Evolutionary conservation across 1,140 invertebrate species (phyloP), one percentile per base, ranked within the genome.

Genomic region (Agraylea sexmaculata): DNA sequence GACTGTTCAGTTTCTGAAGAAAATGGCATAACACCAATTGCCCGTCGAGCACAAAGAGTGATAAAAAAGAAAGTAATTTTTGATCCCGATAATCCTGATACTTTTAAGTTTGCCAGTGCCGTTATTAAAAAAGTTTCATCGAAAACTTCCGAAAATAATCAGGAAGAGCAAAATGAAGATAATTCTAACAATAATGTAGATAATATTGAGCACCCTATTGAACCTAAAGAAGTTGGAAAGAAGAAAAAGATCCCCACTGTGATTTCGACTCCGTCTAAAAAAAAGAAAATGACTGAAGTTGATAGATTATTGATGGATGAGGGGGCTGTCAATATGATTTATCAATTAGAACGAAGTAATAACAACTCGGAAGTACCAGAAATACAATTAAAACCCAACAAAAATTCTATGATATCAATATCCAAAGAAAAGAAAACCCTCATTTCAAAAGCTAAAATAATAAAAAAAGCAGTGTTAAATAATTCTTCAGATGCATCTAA

Each of bases 281-380:
- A 72, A 45, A 75, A 76, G 53, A 69, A 69, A 41, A 60, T 73
- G 20, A 70, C 71, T 29, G 85, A 88, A 66, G 70, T 87, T 29
- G 81, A 86, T 50, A 74, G 69, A 43, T 55, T 88, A 27, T 61
- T 88, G 42, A 82, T 82, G 58, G 85, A 87, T 57, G 85, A 88
- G 56, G 85, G 85, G 1, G 82, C 84, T 2, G 79, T 86, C 1
- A 87, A 87, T 58, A 80, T 88, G 70, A 63, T 88, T 11, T 84
- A 85, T 50, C 78, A 83, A 15, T 68, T 85, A 1, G 75, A 80
- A 50, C 72, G 74, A 39, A 68, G 67, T 8, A 68, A 69, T 38
- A 51, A 51, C 22, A 66, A 63, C 28, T 19, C 29, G 3, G 36
- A 49, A 21, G 36, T 47, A 13, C 40, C 47, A n/a, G 47, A 46